phyloP scores from a whole-genome alignment of 2,888 invertebrate species.

The Lochmaea capreae region DNA sequence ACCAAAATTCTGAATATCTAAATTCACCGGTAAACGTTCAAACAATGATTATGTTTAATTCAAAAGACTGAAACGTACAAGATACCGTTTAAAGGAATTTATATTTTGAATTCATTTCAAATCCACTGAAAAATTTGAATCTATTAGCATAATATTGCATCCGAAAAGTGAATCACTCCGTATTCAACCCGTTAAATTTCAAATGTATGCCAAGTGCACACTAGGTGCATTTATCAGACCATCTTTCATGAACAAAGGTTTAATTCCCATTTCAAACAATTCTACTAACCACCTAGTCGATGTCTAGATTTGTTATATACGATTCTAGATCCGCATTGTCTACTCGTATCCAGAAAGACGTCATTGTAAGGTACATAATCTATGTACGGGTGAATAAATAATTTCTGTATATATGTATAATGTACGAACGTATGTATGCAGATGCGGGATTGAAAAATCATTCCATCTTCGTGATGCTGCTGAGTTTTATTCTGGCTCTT shows the following conservation, averaged over 20 bases:
- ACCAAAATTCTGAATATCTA: no score
- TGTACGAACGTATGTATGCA: background rate
- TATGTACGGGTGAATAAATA: conserved; percentile 13
- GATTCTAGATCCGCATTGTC: conserved; percentile 13
- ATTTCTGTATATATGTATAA: background rate
- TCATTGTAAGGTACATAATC: conserved; percentile 18
- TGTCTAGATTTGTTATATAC: conserved; percentile 23
- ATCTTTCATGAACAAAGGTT: conserved; percentile 18
- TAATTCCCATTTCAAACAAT: conserved; percentile 9
- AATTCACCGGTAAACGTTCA: no score
- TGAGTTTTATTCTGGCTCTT: background rate
- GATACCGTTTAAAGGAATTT: no score
- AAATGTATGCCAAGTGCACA: conserved; percentile 8
- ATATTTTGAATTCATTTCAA: background rate
- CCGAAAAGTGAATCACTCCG: background rate
- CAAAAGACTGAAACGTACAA: no score
- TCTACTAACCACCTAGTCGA: conserved; percentile 10
- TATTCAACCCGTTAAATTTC: background rate
- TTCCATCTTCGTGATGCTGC: background rate
- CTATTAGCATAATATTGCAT: background rate
- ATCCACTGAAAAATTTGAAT: background rate
- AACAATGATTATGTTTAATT: no score
- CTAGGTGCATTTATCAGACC: conserved; percentile 23
- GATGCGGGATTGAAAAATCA: background rate
- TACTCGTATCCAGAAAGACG: conserved; percentile 2